Conservation (phyloP, 2,797 vertebrate genomes). For the Tragopan temminckii region DNA sequence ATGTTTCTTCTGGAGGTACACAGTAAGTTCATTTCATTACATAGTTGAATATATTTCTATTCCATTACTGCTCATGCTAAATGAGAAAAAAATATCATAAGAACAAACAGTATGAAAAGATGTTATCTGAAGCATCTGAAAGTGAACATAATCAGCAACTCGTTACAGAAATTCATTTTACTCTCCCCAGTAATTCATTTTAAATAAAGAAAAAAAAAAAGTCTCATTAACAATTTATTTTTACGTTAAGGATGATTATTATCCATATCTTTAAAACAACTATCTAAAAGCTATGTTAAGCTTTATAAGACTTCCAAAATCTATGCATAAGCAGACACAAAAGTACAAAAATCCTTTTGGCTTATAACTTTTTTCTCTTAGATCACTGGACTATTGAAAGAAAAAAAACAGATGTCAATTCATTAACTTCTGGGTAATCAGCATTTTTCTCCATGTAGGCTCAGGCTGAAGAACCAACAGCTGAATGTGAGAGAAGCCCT, state of each 20-base stretch:
- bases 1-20: background rate
- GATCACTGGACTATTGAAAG: background rate
- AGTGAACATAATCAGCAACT: background rate
- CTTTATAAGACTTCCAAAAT: background rate
- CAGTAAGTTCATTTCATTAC: background rate
- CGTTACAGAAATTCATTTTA: background rate
- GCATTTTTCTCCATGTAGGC: background rate
- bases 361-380: background rate
- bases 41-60: background rate
- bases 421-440: background rate
- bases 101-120: background rate
- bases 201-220: background rate
- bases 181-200: background rate
- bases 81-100: slow-evolving; percentile 26
- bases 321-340: background rate
- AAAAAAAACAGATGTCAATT: background rate
- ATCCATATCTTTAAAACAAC: background rate
- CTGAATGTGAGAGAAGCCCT: background rate
- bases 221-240: background rate
- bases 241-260: background rate
- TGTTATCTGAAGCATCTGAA: background rate
- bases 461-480: background rate
- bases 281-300: background rate
- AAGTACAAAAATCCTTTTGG: background rate
- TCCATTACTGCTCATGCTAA: background rate